Percentiles rank a stretch among this genome's conserved stretches.
Evolutionary conservation across 2,113 vertebrate genomes (phyloP).

Genomic region (Sander vitreus): DNA sequence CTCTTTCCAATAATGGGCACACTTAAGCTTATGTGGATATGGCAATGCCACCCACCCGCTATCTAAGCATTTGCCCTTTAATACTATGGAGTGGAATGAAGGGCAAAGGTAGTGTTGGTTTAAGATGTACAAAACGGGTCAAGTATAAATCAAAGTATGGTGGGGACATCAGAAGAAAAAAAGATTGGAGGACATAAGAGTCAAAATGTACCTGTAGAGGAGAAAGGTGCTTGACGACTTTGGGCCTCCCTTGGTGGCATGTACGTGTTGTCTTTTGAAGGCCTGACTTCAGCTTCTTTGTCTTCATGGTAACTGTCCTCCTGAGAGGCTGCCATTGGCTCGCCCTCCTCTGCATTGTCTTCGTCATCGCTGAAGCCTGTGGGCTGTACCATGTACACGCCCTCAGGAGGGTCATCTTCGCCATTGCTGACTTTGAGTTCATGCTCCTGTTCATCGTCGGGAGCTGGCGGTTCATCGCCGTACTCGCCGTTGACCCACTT

Average conservation of each 20-base stretch:
- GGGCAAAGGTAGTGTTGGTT: conserved; percentile 52
- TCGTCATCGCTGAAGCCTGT: conserved; percentile 98
- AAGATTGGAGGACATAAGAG: neutral
- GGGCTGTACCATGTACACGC: conserved; percentile 99
- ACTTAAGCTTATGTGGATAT: conserved; percentile 73
- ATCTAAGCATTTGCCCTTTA: conserved; percentile 46
- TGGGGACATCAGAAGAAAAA: neutral
- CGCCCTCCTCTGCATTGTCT: conserved; percentile 87
- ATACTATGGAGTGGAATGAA: conserved; percentile 59
- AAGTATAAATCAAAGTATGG: conserved; percentile 5
- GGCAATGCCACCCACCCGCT: conserved; percentile 62
- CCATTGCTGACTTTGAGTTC: conserved; percentile 80
- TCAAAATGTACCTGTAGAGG: conserved; percentile 80
- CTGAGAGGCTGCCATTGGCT: conserved; percentile 79
- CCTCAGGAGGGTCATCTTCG: conserved; percentile 90
- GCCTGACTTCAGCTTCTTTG: conserved; percentile 86
- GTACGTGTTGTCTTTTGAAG: conserved; percentile 86
- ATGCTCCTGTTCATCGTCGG: conserved; percentile 74
- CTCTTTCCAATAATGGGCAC: conserved; percentile 71
- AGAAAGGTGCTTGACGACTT: conserved; percentile 78
- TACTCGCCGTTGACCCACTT: conserved; percentile 99
- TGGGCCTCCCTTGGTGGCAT: conserved; percentile 76
- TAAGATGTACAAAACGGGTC: conserved; percentile 17
- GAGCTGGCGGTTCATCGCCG: conserved; percentile 87
- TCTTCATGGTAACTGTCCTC: conserved; percentile 86